Conservation (phyloP, 2,113 vertebrate genomes). For the Clarias magur region DNA sequence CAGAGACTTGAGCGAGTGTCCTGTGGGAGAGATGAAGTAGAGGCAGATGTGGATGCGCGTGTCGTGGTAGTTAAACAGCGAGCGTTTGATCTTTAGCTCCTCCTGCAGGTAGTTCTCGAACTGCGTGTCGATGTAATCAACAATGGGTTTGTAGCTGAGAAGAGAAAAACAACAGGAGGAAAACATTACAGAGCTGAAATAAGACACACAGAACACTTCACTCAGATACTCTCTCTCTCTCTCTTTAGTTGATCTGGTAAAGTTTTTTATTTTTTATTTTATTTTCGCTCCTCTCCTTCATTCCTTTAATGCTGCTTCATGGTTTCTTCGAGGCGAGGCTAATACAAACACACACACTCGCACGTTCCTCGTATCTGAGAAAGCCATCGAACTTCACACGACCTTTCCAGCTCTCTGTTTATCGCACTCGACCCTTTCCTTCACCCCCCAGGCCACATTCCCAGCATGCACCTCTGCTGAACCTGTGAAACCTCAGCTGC, state of each 20-base stretch:
- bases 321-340: too few relatives aligned
- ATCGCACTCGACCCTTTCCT: conserved; percentile 51
- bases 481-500: conserved; percentile 55
- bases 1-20: conserved; percentile 94
- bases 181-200: conserved; percentile 24
- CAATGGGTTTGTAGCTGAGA: conserved; percentile 96
- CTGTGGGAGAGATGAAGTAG: conserved; percentile 97
- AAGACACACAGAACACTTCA: background rate
- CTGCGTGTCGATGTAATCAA: conserved; percentile 97
- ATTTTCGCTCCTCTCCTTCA: background rate
- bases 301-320: background rate
- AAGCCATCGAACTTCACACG: background rate
- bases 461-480: conserved; percentile 60
- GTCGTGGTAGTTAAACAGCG: conserved; percentile 96
- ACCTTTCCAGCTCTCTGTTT: conserved; percentile 48
- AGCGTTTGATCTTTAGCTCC: conserved; percentile 96
- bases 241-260: background rate
- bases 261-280: background rate
- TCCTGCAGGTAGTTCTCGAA: conserved; percentile 98
- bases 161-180: conserved; percentile 44
- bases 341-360: background rate
- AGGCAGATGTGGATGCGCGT: conserved; percentile 95
- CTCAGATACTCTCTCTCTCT: background rate
- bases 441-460: conserved; percentile 53
- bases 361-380: background rate